Conservation (phyloP, 2,797 vertebrate genomes). For the Remorina albescens region DNA sequence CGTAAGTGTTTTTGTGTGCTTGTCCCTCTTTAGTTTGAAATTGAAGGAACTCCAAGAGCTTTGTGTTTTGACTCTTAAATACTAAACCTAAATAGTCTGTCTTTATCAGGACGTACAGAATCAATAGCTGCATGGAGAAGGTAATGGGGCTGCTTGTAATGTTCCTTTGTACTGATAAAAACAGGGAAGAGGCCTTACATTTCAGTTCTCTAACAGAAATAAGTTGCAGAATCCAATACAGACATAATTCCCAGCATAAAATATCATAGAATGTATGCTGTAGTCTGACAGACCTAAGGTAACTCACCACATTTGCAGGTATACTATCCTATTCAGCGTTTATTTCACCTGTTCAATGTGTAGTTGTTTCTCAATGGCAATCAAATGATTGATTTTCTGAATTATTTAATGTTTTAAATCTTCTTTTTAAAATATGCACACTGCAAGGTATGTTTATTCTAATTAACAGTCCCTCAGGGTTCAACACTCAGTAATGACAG, state of each 20-base stretch:
- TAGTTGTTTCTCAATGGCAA: constrained; percentile 1
- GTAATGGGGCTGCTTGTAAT: neutral
- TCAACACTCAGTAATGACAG: constrained; percentile 4
- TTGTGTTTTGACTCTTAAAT: constrained; percentile 12
- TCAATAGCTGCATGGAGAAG: neutral
- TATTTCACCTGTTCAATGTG: neutral
- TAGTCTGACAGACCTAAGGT: neutral
- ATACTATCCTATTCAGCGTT: neutral
- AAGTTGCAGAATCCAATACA: neutral
- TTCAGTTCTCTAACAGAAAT: neutral
- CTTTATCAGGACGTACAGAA: constrained; percentile 15
- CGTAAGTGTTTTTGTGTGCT: constrained; percentile 62
- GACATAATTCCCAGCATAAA: neutral
- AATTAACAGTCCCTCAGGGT: constrained; percentile 16
- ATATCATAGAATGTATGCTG: neutral
- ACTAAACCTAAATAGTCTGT: too few relatives aligned
- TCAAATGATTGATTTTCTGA: neutral
- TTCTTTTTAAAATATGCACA: neutral
- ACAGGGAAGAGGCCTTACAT: constrained; percentile 2
- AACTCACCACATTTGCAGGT: too few relatives aligned
- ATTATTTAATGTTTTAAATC: too few relatives aligned
- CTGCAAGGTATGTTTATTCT: constrained; percentile 7
- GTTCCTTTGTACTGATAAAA: neutral
- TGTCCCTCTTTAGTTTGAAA: constrained; percentile 29
- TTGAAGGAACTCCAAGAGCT: constrained; percentile 30